phyloP scores from a whole-genome alignment of 2,888 invertebrate genomes.

The Arctia plantaginis region DNA sequence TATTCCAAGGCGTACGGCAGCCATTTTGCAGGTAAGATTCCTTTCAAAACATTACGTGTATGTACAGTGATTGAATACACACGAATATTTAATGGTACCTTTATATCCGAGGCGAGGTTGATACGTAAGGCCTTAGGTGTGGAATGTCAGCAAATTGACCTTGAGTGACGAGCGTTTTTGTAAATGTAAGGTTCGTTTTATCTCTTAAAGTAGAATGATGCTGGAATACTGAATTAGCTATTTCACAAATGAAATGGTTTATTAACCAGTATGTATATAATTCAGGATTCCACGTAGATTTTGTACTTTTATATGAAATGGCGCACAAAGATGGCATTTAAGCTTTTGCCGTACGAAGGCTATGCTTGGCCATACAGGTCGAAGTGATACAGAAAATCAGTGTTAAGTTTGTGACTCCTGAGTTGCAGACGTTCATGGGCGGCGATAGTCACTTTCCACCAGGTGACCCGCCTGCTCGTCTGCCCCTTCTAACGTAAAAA shows the following conservation, averaged over 20 bases:
- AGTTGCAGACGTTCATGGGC: too few species aligned
- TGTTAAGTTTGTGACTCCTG: too few species aligned
- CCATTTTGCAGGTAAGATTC: conserved; percentile 5
- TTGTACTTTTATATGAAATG: too few species aligned
- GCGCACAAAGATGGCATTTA: too few species aligned
- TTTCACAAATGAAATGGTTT: neutral
- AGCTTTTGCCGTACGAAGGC: too few species aligned
- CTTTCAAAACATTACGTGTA: conserved; percentile 9
- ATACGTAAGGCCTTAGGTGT: conserved; percentile 1
- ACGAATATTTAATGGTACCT: conserved; percentile 43
- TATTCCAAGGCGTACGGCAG: neutral
- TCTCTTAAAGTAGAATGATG: neutral
- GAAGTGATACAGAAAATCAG: too few species aligned
- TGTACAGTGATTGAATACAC: conserved; percentile 35
- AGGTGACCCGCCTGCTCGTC: too few species aligned
- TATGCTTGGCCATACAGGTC: too few species aligned
- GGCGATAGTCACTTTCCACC: too few species aligned
- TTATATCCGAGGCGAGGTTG: conserved; percentile 26
- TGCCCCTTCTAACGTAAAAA: too few species aligned
- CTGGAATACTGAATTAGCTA: neutral
- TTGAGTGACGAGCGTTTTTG: conserved; percentile 11
- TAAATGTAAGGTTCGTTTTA: neutral
- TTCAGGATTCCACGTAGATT: neutral
- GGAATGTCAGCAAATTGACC: conserved; percentile 10
- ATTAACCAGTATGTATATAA: neutral